Evolutionary conservation across 2,797 vertebrate species (phyloP).

Genomic region (Morus bassanus): DNA sequence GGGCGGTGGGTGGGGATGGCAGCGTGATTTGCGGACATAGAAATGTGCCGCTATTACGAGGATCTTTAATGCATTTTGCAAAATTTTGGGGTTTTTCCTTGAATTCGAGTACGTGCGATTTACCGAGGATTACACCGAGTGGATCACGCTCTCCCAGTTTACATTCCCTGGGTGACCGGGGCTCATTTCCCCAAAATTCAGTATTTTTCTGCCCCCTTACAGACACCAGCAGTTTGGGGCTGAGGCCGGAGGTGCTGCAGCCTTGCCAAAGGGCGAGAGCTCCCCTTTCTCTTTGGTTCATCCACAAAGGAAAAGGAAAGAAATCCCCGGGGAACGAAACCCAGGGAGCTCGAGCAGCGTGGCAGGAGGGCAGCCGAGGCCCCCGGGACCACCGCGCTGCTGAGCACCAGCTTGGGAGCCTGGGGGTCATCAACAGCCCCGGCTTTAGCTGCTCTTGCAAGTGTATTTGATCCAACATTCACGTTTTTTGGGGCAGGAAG

Average conservation of each 20-base stretch:
- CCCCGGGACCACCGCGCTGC: background rate
- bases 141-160: background rate
- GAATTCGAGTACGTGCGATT: background rate
- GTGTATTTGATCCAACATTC: accelerated
- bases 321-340: background rate
- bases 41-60: accelerated
- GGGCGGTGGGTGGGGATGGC: background rate
- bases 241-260: background rate
- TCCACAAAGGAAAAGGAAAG: background rate
- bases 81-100: background rate
- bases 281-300: background rate
- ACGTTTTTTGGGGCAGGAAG: accelerated
- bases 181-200: background rate
- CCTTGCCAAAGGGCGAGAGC: background rate
- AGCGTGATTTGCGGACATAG: background rate
- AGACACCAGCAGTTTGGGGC: background rate
- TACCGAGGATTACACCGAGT: accelerated
- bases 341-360: accelerated
- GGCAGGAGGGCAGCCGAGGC: accelerated
- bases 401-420: background rate
- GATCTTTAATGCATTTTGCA: background rate
- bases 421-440: accelerated
- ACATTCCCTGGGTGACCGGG: accelerated
- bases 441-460: background rate
- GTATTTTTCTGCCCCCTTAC: accelerated